Base-by-base conservation (phyloP, 2,113 vertebrate genomes). In the Tautogolabrus adspersus region DNA sequence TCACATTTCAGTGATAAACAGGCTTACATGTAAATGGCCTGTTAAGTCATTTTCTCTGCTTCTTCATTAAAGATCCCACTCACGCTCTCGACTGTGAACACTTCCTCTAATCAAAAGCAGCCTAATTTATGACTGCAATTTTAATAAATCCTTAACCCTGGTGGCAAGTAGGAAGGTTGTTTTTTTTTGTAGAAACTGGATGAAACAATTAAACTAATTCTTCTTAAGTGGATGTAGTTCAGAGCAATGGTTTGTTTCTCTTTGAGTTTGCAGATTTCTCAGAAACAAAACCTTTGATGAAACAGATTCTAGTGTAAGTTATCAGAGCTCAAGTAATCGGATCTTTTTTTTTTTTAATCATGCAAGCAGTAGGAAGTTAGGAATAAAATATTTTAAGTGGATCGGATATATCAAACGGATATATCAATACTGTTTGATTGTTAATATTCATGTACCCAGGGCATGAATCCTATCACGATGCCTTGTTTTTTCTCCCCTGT, bases 61-160 rank as follows among this genome's bases (percentile, higher is more conserved):
- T 61, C 72, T 72, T 83, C 61, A 88, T 89, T 84, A 72, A 65
- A 55, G 72, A 66, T 42, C 34, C 54, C 21, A 19, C 72, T 70
- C 77, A 74, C 66, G 54, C 40, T 66, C 40, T 38, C 61, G 60
- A 67, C 51, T 56, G 19, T 34, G 44, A 66, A 51, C 8, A 1
- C n/a, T 57, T 44, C 10, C 40, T 63, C 49, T 76, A 67, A 87
- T 92, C 78, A 79, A 21, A 74, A 66, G 74, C 51, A 62, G 74
- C 47, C 42, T 47, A 38, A 79, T 85, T 89, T 84, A 86, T 76
- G 59, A 70, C 8, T 10, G 0, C 66, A 75, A 37, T 85, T 86
- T 75, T 46, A 71, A 77, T 83, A 51, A 83, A 86, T 75, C 7
- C 62, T 80, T 83, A 79, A 83, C 81, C 83, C 78, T 76, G 63